Evolutionary conservation across 2,888 invertebrate species (phyloP), one percentile per base, ranked within the genome.

Genomic region (Caenorhabditis sinica): DNA sequence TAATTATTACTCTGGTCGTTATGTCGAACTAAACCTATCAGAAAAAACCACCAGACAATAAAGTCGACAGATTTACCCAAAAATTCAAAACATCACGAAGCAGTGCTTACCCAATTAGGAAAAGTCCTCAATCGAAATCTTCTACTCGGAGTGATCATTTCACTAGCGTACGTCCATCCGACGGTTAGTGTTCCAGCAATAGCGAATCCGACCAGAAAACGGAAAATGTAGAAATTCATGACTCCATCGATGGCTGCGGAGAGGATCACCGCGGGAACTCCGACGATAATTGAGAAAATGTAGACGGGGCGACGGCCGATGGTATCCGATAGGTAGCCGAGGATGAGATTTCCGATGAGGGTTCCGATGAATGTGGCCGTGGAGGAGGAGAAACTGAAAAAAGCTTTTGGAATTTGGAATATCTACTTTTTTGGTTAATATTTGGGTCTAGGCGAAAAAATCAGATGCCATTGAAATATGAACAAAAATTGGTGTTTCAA

Each of bases 121-220:
- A 82, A 69, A 23, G 82, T 75, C 40, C 82, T 74, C 72, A 74
- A 36, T 28, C 69, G 36, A 25, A 82, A 71, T 56, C 82, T 25
- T 9, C 69, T 4, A 43, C 43, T 61, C 25, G 82, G 74, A 8
- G 69, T 60, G 30, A 82, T 68, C 75, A 82, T 75, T 66, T 82
- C 82, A 28, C 74, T 68, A 23, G 69, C 60, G 36, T 82, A 82
- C 17, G 82, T 69, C 82, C 82, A 82, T 20, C 82, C 82, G 23
- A 82, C 82, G 30, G 82, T 75, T 40, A 82, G 13, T 17, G 75
- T 74, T 23, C 82, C 82, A 40, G 82, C 82, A 5, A 82, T 20
- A 15, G 82, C 75, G 28, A 82, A 75, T 25, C 82, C 82, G n/a
- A 63, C 63, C 9, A 82, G 13, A 20, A 82, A 75, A 9, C 82